phyloP scores from a whole-genome alignment of 2,888 invertebrate species.

The Pterostichus niger region DNA sequence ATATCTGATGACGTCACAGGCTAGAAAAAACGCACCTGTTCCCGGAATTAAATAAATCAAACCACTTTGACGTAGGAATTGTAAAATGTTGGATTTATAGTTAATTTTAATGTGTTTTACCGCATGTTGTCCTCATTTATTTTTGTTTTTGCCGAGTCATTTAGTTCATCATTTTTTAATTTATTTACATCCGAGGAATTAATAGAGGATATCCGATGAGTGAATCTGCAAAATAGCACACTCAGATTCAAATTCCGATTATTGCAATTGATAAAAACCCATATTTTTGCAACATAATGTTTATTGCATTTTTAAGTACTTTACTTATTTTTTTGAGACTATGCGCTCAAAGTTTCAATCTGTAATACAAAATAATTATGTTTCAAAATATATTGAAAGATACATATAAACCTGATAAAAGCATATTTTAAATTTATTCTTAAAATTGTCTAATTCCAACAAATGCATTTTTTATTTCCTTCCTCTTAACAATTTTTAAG shows the following conservation, averaged over 20 bases:
- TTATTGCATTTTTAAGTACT: too few relatives aligned
- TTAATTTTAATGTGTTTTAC: conserved; percentile 5
- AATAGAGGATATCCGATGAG: neutral
- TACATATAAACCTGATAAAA: too few relatives aligned
- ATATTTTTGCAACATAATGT: neutral
- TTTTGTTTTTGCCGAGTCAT: conserved; percentile 20
- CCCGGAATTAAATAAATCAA: conserved; percentile 2
- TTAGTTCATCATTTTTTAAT: neutral
- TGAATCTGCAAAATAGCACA: conserved; percentile 3
- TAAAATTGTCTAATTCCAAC: too few relatives aligned
- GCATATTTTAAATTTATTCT: too few relatives aligned
- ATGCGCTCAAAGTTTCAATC: too few relatives aligned
- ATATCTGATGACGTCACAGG: conserved; percentile 46
- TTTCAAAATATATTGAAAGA: too few relatives aligned
- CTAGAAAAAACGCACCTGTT: conserved; percentile 40
- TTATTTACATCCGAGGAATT: conserved; percentile 9
- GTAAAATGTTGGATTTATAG: conserved; percentile 21
- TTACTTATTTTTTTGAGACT: too few relatives aligned
- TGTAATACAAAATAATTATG: too few relatives aligned
- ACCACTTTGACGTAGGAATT: conserved; percentile 8
- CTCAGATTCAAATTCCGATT: neutral
- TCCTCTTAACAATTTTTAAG: too few relatives aligned
- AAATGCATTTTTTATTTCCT: too few relatives aligned
- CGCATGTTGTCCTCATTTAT: conserved; percentile 40
- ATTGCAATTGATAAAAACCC: neutral